These are phyloP conservation scores for Sphaerophoria taeniata DNA, from an alignment of 2,888 invertebrate species.

Conservation along the genomic window DNA sequence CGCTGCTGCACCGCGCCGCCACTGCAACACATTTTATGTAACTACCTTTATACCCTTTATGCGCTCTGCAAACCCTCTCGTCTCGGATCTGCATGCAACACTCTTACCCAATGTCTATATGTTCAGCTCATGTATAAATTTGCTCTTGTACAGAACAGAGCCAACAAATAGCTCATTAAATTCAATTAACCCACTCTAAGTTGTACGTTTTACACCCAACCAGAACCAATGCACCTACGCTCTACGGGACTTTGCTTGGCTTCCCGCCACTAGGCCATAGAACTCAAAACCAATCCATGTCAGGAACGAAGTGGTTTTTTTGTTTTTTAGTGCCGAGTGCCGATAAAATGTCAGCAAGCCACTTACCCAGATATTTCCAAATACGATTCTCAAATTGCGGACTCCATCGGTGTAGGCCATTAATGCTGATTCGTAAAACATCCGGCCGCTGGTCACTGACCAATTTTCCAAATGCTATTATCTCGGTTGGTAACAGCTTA, in stretches of 20 bases:
- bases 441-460: conserved; percentile 77
- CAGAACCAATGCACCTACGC: not conserved
- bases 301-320: not conserved
- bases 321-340: not conserved
- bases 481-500: conserved; percentile 82
- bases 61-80: not conserved
- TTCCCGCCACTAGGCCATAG: conserved; percentile 18
- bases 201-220: not conserved
- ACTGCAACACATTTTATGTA: too few species aligned
- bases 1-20: not conserved
- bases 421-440: conserved; percentile 81
- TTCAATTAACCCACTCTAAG: conserved; percentile 69
- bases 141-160: conserved; percentile 59
- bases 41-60: conserved; percentile 20
- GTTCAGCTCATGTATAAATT: not conserved
- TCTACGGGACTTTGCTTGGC: conserved; percentile 37
- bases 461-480: conserved; percentile 83
- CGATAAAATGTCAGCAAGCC: conserved; percentile 54
- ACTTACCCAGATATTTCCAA: conserved; percentile 83
- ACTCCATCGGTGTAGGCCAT: conserved; percentile 82
- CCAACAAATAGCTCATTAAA: conserved; percentile 72
- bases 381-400: conserved; percentile 82
- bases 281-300: conserved; percentile 16
- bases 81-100: not conserved
- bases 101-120: not conserved